phyloP scores from a whole-genome alignment of 2,888 invertebrate species.

The Eupeodes latifasciatus region DNA sequence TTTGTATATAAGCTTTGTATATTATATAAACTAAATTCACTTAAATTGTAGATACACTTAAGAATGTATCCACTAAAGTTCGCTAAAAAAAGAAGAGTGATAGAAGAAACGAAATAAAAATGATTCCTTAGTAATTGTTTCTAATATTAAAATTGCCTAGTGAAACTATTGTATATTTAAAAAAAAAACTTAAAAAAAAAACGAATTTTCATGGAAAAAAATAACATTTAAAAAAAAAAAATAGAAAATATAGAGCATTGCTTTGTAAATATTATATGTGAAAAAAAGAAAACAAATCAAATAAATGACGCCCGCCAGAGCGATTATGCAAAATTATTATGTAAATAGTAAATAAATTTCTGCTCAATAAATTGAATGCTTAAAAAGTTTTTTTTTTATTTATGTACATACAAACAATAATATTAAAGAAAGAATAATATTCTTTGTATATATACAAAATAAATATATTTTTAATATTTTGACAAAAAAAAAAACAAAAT shows the following conservation, averaged over 20 bases:
- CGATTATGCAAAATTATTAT: neutral
- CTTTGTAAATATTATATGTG: conserved; percentile 28
- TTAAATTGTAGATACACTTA: too few relatives aligned
- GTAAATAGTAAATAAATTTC: neutral
- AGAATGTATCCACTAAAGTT: neutral
- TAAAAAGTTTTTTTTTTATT: neutral
- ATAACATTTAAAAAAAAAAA: neutral
- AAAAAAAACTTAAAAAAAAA: conserved; percentile 9
- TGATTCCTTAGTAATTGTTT: conserved; percentile 50
- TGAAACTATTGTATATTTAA: conserved; percentile 5
- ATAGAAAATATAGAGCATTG: conserved; percentile 15
- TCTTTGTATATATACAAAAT: conserved; percentile 15
- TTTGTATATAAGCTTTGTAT: too few relatives aligned
- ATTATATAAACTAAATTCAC: too few relatives aligned
- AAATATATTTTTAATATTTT: conserved; percentile 73
- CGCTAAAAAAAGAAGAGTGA: conserved; percentile 20
- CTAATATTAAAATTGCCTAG: conserved; percentile 34
- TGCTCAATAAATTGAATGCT: conserved; percentile 27
- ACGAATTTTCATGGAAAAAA: conserved; percentile 22
- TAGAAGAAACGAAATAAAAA: conserved; percentile 16
- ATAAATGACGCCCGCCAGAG: neutral
- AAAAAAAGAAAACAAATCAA: neutral
- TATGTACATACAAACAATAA: conserved; percentile 25
- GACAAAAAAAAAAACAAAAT: conserved; percentile 29
- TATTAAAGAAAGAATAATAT: neutral